phyloP scores from a whole-genome alignment of 2,113 vertebrate genomes.

The Tangachromis dhanisi region DNA sequence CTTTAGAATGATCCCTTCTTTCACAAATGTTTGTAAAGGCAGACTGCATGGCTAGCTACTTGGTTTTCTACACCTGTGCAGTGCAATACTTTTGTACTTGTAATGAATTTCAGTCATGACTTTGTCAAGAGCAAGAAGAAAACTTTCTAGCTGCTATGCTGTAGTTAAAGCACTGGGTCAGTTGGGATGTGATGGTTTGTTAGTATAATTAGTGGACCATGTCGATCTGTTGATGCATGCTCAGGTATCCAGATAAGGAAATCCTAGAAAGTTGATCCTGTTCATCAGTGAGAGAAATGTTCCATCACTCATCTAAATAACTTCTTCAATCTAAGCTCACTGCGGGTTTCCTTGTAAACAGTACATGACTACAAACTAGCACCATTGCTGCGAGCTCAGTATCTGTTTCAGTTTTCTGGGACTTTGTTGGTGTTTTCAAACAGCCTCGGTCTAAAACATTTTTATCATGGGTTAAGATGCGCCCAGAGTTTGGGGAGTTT shows the following conservation, averaged over 20 bases:
- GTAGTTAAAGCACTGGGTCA: not conserved
- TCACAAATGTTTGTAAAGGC: not conserved
- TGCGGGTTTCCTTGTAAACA: not conserved
- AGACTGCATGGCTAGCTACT: not conserved
- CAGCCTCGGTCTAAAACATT: not conserved
- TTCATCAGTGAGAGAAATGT: not conserved
- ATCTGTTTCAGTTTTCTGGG: not conserved
- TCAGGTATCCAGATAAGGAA: not conserved
- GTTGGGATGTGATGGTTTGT: not conserved
- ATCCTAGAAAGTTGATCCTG: not conserved
- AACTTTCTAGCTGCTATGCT: not conserved
- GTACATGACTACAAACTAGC: not conserved
- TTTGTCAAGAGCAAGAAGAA: not conserved
- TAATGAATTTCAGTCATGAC: not conserved
- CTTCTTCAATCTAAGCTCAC: not conserved
- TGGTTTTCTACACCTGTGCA: not conserved
- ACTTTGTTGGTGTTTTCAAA: not conserved
- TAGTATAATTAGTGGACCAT: not conserved
- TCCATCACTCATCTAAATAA: not conserved
- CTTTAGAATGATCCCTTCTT: not conserved
- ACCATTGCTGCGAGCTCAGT: not conserved
- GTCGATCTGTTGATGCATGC: not conserved
- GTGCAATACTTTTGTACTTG: not conserved
- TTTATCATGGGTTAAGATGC: not conserved
- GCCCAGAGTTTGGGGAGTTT: not conserved